Base-by-base conservation (phyloP, 2,797 vertebrate genomes). In the Xiphophorus birchmanni region DNA sequence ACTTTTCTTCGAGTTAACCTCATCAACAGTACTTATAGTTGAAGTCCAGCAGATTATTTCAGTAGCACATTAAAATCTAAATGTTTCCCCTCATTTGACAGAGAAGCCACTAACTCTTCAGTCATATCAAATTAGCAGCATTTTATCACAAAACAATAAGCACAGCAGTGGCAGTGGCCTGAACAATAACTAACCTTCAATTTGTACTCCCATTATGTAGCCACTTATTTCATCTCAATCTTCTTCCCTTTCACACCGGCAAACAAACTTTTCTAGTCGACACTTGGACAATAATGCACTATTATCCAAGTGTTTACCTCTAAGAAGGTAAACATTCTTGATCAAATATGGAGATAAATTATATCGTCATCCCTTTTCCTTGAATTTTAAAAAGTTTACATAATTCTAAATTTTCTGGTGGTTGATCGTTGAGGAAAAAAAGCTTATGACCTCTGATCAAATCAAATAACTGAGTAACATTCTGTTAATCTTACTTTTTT, bases 41-140 rank as follows among this genome's bases (percentile, higher is more conserved):
- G 47, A 77, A 54, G 37, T 69, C 13, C 65, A 42, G 12, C 50
- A n/a, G 17, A 4, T 17, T 12, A 9, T 29, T 42, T 58, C 5
- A 26, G 8, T 44, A 35, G 32, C 48, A 37, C 18, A 13, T 23
- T 54, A 52, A 48, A n/a, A 40, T 13, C 12, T 9, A 71, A 9
- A 5, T 32, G 37, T 13, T 32, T 54, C 54, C 42, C 26, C 35
- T 29, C 10, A 12, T 77, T 65, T n/a, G 32, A 4, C 13, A 44
- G 47, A 73, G 52, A 82, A 50, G 52, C 67, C 83, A 13, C n/a
- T 79, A 44, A 48, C 47, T 79, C 3, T 37, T 80, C 29, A 60
- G 6, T 76, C 52, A 47, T 44, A 32, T 74, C n/a, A 56, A 56
- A 71, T 75, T 9, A 75, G 74, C 80, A 80, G 78, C 52, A 73